phyloP scores from a whole-genome alignment of 2,797 vertebrate genomes.

The Orestias chungarensis region DNA sequence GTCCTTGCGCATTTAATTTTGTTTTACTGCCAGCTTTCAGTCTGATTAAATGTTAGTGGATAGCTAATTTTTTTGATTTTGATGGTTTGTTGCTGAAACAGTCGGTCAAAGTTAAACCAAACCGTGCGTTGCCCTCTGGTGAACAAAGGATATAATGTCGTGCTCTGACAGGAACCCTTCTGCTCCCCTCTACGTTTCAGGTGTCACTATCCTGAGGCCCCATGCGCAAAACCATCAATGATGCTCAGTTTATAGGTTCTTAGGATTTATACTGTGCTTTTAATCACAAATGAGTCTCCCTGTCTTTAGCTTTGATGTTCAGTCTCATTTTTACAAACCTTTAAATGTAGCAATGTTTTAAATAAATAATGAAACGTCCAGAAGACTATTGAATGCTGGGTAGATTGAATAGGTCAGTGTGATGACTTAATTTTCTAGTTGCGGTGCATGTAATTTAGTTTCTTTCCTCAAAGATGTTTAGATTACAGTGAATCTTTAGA shows the following conservation, averaged over 20 bases:
- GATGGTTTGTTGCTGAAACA: neutral
- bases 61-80: neutral
- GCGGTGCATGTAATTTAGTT: neutral
- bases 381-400: neutral
- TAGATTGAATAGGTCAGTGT: neutral
- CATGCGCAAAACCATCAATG: neutral
- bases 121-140: slow-evolving; percentile 14
- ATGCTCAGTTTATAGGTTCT: neutral
- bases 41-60: neutral
- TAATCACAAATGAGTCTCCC: neutral
- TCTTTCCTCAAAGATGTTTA: neutral
- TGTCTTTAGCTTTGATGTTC: neutral
- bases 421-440: neutral
- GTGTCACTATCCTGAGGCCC: neutral
- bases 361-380: neutral
- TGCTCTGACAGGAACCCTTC: neutral
- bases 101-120: neutral
- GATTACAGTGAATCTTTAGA: neutral
- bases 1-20: neutral
- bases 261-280: neutral
- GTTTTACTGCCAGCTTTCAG: neutral
- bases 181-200: neutral
- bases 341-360: neutral
- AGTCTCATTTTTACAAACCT: neutral
- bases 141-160: neutral